phyloP scores from a whole-genome alignment of 2,888 invertebrate genomes.

The Drosophila phalerata region DNA sequence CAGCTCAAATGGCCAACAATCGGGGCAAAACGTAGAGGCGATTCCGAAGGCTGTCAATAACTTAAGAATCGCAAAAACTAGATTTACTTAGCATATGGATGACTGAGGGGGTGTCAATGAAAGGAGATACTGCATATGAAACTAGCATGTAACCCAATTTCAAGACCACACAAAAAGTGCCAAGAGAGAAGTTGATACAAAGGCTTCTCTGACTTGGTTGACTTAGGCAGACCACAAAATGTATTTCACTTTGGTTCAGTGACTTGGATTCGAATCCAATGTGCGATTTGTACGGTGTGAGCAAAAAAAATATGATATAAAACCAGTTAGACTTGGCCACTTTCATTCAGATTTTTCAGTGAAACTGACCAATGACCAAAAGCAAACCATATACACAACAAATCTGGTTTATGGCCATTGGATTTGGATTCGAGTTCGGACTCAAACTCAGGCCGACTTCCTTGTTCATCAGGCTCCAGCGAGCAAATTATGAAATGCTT shows the following conservation, averaged over 20 bases:
- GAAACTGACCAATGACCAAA: slow-evolving; percentile 70
- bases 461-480: slow-evolving; percentile 51
- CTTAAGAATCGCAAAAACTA: slow-evolving; percentile 39
- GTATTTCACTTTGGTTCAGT: slow-evolving; percentile 70
- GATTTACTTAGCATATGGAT: slow-evolving; percentile 11
- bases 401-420: slow-evolving; percentile 68
- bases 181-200: slow-evolving; percentile 28
- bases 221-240: slow-evolving; percentile 60
- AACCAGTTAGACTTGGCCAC: slow-evolving; percentile 68
- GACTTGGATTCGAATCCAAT: slow-evolving; percentile 55
- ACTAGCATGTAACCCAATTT: slow-evolving; percentile 59
- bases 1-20: slow-evolving; percentile 63
- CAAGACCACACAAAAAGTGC: slow-evolving; percentile 55
- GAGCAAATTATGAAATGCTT: slow-evolving; percentile 68
- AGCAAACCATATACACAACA: slow-evolving; percentile 35
- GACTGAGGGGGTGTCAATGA: too few relatives aligned
- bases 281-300: not conserved
- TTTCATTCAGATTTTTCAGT: slow-evolving; percentile 71
- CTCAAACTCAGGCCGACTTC: slow-evolving; percentile 47
- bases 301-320: slow-evolving; percentile 44
- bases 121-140: slow-evolving; percentile 1
- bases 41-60: slow-evolving; percentile 30
- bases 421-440: slow-evolving; percentile 44
- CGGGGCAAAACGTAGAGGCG: slow-evolving; percentile 47
- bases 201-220: slow-evolving; percentile 39